Evolutionary conservation across 2,797 vertebrate genomes (phyloP).

Genomic region (Chanos chanos): DNA sequence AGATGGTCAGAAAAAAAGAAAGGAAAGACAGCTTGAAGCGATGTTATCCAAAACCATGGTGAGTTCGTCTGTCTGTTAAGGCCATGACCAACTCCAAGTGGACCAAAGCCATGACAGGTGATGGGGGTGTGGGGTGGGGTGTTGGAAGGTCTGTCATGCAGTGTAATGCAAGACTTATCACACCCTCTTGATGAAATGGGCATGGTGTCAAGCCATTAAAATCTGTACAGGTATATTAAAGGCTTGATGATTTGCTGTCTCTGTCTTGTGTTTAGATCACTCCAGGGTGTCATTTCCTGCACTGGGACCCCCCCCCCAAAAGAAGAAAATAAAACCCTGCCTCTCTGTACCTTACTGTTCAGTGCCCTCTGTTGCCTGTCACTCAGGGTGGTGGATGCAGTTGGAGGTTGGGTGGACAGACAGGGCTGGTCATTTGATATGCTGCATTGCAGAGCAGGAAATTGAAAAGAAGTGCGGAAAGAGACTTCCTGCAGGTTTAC

Average conservation of each 20-base stretch:
- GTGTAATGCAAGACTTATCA: slow-evolving; percentile 19
- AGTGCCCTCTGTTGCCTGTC: slow-evolving; percentile 16
- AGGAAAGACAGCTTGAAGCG: too few species aligned
- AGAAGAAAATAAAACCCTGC: slow-evolving; percentile 13
- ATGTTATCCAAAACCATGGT: too few species aligned
- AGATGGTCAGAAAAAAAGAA: slow-evolving; percentile 26
- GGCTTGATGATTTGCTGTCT: slow-evolving; percentile 26
- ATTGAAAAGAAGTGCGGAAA: too few species aligned
- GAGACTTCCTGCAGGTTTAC: too few species aligned
- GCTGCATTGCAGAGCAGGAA: not conserved
- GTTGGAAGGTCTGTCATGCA: slow-evolving; percentile 25
- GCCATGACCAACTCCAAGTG: slow-evolving; percentile 26
- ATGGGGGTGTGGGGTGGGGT: not conserved
- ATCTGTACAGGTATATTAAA: slow-evolving; percentile 34
- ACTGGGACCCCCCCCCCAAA: too few species aligned
- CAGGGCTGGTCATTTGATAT: not conserved
- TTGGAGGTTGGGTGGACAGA: slow-evolving; percentile 15
- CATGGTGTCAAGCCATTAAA: slow-evolving; percentile 31
- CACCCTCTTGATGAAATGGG: slow-evolving; percentile 38
- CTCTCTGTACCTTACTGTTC: slow-evolving; percentile 24
- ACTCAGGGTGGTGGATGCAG: slow-evolving; percentile 4
- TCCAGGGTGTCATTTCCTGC: slow-evolving; percentile 20
- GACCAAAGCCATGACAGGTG: slow-evolving; percentile 5
- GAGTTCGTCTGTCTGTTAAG: slow-evolving; percentile 29
- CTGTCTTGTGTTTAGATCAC: slow-evolving; percentile 34